Base-by-base conservation (phyloP, 2,797 vertebrate genomes). In the Pseudocheirus occidentalis region DNA sequence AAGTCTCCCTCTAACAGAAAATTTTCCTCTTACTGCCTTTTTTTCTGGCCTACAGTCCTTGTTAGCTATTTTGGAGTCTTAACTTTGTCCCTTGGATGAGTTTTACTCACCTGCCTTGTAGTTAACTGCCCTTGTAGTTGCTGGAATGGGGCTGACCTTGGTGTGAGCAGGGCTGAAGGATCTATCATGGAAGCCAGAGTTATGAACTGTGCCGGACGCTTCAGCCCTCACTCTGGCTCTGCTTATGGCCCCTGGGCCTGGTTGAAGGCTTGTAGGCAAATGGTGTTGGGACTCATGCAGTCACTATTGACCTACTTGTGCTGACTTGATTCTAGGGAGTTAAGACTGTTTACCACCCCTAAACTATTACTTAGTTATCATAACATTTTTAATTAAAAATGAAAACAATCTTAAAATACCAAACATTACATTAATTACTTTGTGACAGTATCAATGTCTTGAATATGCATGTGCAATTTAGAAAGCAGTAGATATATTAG, bases 351-450 rank as follows among this genome's bases (percentile, higher is more conserved):
- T 50, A 21, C 2, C 24, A 28, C 40, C n/a, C 12, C 59, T 62
- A 18, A 59, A 2, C 34, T 94, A 40, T 59, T 52, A 50, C 90
- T 96, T 91, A 93, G 91, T 11, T 58, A 89, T 55, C n/a, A 29
- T 90, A 62, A 54, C 91, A 81, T 95, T 91, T 92, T 62, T 96
- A 95, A 54, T 92, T 34, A 50, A 90, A 97, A 96, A 90, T 95
- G 73, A 91, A 94, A 13, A 90, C 94, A 95, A 92, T 93, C 50
- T 92, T 96, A 92, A 81, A 91, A 54, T 96, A 34, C 58, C 96
- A 90, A 97, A 93, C 93, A 34, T 94, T 16, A 13, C 59, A 95
- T 92, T 4, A 95, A 0, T 93, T 92, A n/a, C 13, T 96, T 58
- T 96, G 96, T 66, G 66, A 21, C 92, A 96, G 18, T 92, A 95